Conservation (phyloP, 2,113 vertebrate species). For the Promerops cafer region DNA sequence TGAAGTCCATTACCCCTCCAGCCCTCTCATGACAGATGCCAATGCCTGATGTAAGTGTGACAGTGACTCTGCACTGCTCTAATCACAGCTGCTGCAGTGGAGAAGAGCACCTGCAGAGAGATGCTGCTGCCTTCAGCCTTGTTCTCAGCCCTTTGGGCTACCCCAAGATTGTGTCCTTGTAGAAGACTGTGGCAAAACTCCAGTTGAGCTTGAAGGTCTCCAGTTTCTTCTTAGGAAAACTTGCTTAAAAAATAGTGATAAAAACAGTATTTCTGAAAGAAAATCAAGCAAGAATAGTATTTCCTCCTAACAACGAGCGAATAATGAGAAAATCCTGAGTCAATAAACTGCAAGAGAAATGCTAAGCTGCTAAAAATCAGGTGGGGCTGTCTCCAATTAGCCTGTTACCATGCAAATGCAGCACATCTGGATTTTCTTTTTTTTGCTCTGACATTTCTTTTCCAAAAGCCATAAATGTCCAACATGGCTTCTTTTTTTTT, state of each 20-base stretch:
- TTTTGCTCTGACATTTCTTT: slow-evolving; percentile 20
- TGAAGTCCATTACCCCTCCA: background rate
- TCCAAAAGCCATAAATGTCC: background rate
- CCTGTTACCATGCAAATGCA: background rate
- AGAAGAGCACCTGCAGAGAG: background rate
- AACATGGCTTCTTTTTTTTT: background rate
- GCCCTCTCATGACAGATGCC: background rate
- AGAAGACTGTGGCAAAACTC: background rate
- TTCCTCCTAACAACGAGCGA: background rate
- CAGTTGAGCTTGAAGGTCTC: background rate
- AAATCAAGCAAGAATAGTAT: background rate
- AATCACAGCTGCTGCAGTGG: background rate
- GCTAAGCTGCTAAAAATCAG: background rate
- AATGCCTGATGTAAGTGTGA: background rate
- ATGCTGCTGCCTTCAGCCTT: background rate
- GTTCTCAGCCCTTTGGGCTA: background rate
- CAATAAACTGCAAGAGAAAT: background rate
- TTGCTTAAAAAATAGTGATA: background rate
- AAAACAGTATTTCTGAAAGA: background rate
- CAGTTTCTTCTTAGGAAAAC: background rate
- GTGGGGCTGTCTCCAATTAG: background rate
- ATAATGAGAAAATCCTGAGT: background rate
- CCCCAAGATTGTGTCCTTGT: background rate
- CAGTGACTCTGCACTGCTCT: background rate
- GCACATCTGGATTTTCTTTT: slow-evolving; percentile 45